A percentile compares a stretch with the other conserved stretches of the same genome.
These are phyloP conservation scores for Diabrotica undecimpunctata DNA, from an alignment of 1,140 invertebrate genomes.

Conservation along the genomic window DNA sequence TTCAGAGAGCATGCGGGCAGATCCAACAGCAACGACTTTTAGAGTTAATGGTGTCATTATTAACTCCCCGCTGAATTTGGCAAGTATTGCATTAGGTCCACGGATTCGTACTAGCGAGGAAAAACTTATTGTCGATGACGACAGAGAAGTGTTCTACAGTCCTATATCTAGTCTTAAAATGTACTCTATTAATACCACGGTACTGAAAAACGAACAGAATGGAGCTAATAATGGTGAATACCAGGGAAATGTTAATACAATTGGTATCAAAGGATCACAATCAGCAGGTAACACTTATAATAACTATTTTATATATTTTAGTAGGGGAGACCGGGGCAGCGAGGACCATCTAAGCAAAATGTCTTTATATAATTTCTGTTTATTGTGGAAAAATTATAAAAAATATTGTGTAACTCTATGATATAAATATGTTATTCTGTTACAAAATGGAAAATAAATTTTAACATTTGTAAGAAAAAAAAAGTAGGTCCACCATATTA, in stretches of 20 bases:
- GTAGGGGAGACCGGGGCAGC: too few relatives aligned
- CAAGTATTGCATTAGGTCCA: constrained; percentile 66
- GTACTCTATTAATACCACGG: constrained; percentile 58
- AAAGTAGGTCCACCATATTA: too few relatives aligned
- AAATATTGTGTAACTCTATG: too few relatives aligned
- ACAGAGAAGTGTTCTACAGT: constrained; percentile 60
- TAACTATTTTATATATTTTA: too few relatives aligned
- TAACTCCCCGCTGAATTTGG: constrained; percentile 55
- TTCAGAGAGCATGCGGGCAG: constrained; percentile 56
- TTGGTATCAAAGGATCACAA: constrained; percentile 63
- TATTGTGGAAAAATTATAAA: too few relatives aligned
- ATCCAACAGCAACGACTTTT: constrained; percentile 54
- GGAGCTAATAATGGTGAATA: constrained; percentile 21
- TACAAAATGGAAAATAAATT: too few relatives aligned
- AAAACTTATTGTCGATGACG: constrained; percentile 37
- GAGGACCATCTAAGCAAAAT: too few relatives aligned
- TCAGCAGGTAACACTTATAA: constrained; percentile 51
- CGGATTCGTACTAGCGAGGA: constrained; percentile 26
- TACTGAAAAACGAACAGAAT: constrained; percentile 53
- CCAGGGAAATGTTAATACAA: constrained; percentile 49
- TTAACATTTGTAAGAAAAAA: too few relatives aligned
- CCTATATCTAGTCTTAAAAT: constrained; percentile 63
- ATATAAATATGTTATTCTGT: too few relatives aligned
- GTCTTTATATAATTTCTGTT: too few relatives aligned
- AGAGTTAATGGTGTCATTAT: constrained; percentile 56